phyloP scores from a whole-genome alignment of 2,113 vertebrate genomes.

The Felis chaus region DNA sequence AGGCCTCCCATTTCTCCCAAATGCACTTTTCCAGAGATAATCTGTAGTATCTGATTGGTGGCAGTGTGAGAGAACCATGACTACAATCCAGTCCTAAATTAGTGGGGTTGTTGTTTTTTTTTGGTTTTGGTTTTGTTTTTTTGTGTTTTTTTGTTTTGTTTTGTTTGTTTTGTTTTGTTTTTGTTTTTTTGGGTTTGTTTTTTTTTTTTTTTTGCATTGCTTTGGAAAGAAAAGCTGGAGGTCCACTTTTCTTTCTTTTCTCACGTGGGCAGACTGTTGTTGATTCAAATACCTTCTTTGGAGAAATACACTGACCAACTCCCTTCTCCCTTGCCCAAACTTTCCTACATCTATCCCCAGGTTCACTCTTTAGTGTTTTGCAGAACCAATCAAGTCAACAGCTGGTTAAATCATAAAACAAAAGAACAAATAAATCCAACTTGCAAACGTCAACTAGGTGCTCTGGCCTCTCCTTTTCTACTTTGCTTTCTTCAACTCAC shows the following conservation, averaged over 20 bases:
- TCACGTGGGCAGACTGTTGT: not conserved
- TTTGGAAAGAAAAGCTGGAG: not conserved
- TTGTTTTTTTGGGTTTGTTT: no score
- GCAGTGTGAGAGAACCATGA: not conserved
- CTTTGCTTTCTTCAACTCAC: not conserved
- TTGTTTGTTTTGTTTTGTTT: not conserved
- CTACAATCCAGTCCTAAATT: not conserved
- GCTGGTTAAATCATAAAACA: not conserved
- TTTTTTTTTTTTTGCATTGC: not conserved
- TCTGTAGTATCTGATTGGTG: not conserved
- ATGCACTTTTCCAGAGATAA: not conserved
- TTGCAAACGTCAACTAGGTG: no score
- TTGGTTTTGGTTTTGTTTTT: no score
- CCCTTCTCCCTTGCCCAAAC: accelerated
- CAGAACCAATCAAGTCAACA: not conserved
- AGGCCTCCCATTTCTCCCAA: not conserved
- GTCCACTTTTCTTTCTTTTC: not conserved
- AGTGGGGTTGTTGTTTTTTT: not conserved
- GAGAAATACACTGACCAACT: not conserved
- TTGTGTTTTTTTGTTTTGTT: no score
- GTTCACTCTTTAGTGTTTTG: not conserved
- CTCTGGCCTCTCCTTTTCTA: not conserved
- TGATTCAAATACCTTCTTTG: not conserved
- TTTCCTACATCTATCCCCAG: not conserved
- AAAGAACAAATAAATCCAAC: not conserved